Conservation (phyloP, 2,797 vertebrate genomes). For the Aythya fuligula region DNA sequence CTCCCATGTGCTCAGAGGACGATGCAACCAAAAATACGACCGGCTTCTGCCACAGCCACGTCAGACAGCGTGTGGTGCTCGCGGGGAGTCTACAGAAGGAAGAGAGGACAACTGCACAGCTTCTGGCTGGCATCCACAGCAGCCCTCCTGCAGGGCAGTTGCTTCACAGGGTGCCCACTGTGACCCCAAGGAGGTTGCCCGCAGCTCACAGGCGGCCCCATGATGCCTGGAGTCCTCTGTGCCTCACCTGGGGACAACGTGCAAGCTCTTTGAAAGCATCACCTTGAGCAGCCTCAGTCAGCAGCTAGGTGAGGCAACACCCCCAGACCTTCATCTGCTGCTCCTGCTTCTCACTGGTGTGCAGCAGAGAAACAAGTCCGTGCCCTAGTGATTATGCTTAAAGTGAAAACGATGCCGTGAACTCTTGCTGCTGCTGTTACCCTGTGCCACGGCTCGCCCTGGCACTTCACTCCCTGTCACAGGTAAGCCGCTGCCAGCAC, state of each 20-base stretch:
- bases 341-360: rapidly evolving
- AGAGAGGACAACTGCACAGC: not conserved
- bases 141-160: not conserved
- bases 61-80: rapidly evolving
- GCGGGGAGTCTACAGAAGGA: not conserved
- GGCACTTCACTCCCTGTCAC: not conserved
- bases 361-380: not conserved
- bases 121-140: not conserved
- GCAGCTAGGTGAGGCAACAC: not conserved
- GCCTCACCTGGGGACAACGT: rapidly evolving
- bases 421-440: not conserved
- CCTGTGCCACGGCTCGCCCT: rapidly evolving
- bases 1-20: not conserved
- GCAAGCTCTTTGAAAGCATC: not conserved
- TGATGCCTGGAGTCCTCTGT: not conserved
- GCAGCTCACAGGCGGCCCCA: not conserved
- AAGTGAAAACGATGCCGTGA: rapidly evolving
- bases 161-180: not conserved
- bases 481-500: not conserved
- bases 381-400: not conserved
- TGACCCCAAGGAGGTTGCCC: no score
- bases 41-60: rapidly evolving
- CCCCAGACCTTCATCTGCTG: not conserved
- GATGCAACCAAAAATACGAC: not conserved
- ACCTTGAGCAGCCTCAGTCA: rapidly evolving